phyloP scores from a whole-genome alignment of 1,140 invertebrate genomes.

The Matsumurasca onukii region DNA sequence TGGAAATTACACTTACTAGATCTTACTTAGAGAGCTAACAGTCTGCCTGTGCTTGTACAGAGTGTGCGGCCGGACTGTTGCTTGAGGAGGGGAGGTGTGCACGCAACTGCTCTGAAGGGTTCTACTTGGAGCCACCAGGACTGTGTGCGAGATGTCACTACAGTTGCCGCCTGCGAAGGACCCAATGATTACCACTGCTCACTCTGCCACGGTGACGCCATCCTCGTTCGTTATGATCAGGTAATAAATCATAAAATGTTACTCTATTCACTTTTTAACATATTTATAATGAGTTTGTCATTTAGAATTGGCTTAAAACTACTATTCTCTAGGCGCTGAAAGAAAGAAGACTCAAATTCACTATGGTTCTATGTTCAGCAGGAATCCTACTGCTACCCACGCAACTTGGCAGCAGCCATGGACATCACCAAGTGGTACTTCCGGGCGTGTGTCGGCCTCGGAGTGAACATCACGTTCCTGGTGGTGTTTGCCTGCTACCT shows the following conservation, averaged over 20 bases:
- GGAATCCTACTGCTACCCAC: conserved; percentile 35
- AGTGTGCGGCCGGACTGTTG: conserved; percentile 8
- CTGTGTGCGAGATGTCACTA: conserved; percentile 58
- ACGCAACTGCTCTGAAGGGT: conserved; percentile 2
- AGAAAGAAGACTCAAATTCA: too few species aligned
- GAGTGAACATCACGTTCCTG: background rate
- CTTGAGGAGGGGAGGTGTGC: background rate
- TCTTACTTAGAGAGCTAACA: too few species aligned
- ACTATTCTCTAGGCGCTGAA: too few species aligned
- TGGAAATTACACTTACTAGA: too few species aligned
- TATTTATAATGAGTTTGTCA: too few species aligned
- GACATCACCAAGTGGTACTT: conserved; percentile 33
- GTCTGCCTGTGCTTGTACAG: too few species aligned
- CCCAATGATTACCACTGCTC: conserved; percentile 58
- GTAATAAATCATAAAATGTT: background rate
- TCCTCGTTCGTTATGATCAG: conserved; percentile 27
- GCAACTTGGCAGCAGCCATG: conserved; percentile 11
- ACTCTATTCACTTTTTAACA: too few species aligned
- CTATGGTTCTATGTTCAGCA: background rate
- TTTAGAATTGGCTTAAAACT: too few species aligned
- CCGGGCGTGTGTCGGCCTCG: background rate
- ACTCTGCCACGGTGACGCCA: conserved; percentile 54
- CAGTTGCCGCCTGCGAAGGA: conserved; percentile 56
- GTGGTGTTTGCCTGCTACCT: background rate
- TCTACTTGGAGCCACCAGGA: background rate